phyloP scores from a whole-genome alignment of 2,797 vertebrate genomes.

The Passerculus sandwichensis region DNA sequence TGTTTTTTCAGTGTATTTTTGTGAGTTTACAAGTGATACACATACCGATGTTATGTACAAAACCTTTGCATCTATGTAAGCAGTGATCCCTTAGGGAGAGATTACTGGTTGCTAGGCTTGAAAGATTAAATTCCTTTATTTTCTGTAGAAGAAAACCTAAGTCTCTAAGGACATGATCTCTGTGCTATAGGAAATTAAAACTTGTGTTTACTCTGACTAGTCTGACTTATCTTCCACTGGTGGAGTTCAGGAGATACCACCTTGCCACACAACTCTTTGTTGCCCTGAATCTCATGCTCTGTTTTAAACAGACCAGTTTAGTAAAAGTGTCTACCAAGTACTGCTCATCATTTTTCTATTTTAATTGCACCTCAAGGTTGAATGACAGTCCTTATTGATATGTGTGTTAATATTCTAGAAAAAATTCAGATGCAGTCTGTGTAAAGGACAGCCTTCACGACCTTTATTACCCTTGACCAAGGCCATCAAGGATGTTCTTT shows the following conservation, averaged over 20 bases:
- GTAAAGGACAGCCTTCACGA: background rate
- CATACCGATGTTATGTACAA: background rate
- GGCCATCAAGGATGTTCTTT: slow-evolving; percentile 11
- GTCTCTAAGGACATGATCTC: background rate
- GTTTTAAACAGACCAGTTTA: slow-evolving; percentile 21
- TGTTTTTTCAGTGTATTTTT: background rate
- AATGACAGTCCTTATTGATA: slow-evolving; percentile 28
- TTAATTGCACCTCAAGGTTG: slow-evolving; percentile 44
- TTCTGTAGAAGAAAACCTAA: background rate
- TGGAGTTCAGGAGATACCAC: background rate
- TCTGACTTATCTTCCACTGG: background rate
- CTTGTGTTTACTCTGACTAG: background rate
- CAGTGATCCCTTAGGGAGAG: background rate
- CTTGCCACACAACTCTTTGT: background rate
- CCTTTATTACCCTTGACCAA: slow-evolving; percentile 48
- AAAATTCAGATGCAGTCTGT: background rate
- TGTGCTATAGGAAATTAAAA: background rate
- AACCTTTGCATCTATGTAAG: background rate
- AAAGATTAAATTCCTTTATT: background rate
- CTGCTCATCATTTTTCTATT: slow-evolving; percentile 36
- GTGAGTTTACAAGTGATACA: background rate
- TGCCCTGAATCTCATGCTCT: background rate
- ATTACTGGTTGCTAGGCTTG: background rate
- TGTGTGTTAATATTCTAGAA: slow-evolving; percentile 21
- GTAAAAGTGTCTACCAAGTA: slow-evolving; percentile 15